Evolutionary conservation across 2,113 vertebrate species (phyloP), one percentile per base, ranked within the genome.

Genomic region (Beaufortia kweichowensis): DNA sequence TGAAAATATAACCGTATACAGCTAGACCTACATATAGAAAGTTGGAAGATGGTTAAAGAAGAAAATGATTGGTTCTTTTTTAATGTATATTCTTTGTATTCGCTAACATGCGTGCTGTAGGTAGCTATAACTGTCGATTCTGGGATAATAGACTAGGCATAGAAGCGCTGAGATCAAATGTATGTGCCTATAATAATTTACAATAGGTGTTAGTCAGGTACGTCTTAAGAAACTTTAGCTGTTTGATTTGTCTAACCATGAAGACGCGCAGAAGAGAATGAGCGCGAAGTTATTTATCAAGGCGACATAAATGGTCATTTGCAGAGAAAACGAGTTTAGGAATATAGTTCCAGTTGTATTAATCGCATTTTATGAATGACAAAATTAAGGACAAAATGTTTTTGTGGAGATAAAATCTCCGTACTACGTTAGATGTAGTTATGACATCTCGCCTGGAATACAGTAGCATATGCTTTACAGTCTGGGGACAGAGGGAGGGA

Each of bases 401-500:
- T 33, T 28, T 15, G 23, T 17, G 6, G 29, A 14, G 3, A 23
- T 6, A 14, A 12, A 31, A 26, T 73, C 24, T 35, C 19, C 35
- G 6, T 67, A 17, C 15, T 60, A n/a, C 15, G 26, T 39, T 17
- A 31, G 5, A 19, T 57, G 12, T 41, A 10, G 31, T 56, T 21
- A n/a, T 31, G 53, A 19, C 21, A 28, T 81, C 2, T 68, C 48
- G 26, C 48, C 62, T 63, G 31, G 35, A 65, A 26, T 72, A 21
- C 6, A 77, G 76, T 43, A 75, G 66, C n/a, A 26, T 50, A 41
- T 80, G 15, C 17, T 41, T 66, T 12, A 21, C 66, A 76, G 31
- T 64, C 64, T 7, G n/a, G 41, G 62, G 78, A 53, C 39, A 21
- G 53, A 78, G 79, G 50, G 82, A 87, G 81, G 66, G 71, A 55